phyloP scores from a whole-genome alignment of 2,888 invertebrate species.

The Drosophila mayaguana region DNA sequence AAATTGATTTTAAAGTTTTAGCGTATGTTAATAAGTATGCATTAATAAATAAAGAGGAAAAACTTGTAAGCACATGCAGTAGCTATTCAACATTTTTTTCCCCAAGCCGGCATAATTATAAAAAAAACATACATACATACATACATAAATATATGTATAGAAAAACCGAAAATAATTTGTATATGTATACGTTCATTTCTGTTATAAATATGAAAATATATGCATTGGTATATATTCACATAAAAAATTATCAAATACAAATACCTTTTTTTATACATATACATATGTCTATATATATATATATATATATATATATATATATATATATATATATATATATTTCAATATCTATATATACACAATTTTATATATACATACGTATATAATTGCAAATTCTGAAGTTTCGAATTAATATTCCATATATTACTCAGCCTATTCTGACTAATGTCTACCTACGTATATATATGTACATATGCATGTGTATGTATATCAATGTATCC shows the following conservation, averaged over 20 bases:
- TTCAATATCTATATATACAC: neutral
- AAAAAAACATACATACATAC: neutral
- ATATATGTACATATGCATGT: slow-evolving; percentile 24
- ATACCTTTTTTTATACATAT: neutral
- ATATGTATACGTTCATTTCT: slow-evolving; percentile 8
- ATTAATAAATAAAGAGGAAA: neutral
- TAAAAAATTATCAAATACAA: neutral
- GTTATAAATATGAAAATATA: slow-evolving; percentile 12
- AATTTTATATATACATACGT: neutral
- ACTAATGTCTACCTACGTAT: slow-evolving; percentile 50
- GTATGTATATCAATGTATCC: slow-evolving; percentile 27
- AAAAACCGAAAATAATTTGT: slow-evolving; percentile 12
- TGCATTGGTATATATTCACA: slow-evolving; percentile 2
- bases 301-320: neutral
- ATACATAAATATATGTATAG: slow-evolving; percentile 6
- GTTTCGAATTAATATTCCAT: slow-evolving; percentile 25
- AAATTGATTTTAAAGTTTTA: slow-evolving; percentile 1
- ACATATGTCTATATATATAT: neutral
- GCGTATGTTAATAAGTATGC: neutral
- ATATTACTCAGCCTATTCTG: slow-evolving; percentile 60
- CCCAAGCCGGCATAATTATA: slow-evolving; percentile 3
- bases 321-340: neutral
- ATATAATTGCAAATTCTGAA: slow-evolving; percentile 11
- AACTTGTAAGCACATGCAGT: slow-evolving; percentile 3
- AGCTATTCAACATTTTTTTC: neutral